Evolutionary conservation across 2,888 invertebrate genomes (phyloP), one percentile per base, ranked within the genome.

Genomic region (Mycalesis mineus): DNA sequence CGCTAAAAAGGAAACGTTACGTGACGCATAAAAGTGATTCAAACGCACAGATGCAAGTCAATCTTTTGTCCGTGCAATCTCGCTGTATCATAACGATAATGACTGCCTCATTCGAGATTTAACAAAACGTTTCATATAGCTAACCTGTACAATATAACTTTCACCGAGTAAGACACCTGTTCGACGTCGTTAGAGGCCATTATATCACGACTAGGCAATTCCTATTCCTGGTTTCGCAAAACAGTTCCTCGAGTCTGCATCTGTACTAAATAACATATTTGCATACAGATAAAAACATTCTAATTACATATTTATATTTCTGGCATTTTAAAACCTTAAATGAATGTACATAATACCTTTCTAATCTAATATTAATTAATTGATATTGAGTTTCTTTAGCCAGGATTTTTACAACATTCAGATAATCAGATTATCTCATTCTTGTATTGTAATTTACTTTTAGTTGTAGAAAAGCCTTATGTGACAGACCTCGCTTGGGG

Each of bases 91-190:
- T 62, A 62, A 60, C 59, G 42, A 28, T 44, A 52, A 49, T 51
- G 47, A 48, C 37, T 59, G 52, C 58, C 57, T 59, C 61, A 58
- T 57, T 47, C 47, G 58, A 58, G 51, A 60, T 53, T 47, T 51
- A 47, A 57, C 61, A 59, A 59, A 60, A 57, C 58, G 55, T 59
- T 57, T 62, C 54, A 55, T 61, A 62, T 49, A 58, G 22, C 61
- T 57, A 63, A 61, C 57, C 55, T 55, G 52, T 59, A 62, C 44
- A n/a, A n/a, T n/a, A 58, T 66, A 66, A 77, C 80, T 82, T 84
- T 83, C 81, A 77, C 78, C 65, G 75, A 63, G 55, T 61, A 55
- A 65, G 65, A 74, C 79, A 73, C 76, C 78, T 76, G 75, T 74
- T 69, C 65, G 68, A 66, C 61, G 68, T 74, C 70, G 71, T 70